A percentile compares a stretch with the other conserved stretches of the same genome.
Evolutionary conservation across 2,888 invertebrate species (phyloP).

Genomic region (Epirrita christyi): DNA sequence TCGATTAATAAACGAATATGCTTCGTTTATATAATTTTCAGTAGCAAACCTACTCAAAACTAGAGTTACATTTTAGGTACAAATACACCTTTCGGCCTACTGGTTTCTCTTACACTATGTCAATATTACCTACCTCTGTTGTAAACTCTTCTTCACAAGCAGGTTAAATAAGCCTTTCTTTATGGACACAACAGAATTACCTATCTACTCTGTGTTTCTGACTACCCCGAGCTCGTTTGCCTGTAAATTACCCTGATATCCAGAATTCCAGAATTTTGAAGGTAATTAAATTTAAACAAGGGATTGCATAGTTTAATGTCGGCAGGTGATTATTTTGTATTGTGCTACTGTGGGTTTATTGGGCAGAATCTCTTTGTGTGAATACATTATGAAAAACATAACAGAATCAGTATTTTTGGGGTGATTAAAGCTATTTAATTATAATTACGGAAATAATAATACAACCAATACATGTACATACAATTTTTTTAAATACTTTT

Average conservation of each 20-base stretch:
- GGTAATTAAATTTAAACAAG: slow-evolving; percentile 56
- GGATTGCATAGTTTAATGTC: slow-evolving; percentile 55
- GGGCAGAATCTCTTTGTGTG: slow-evolving; percentile 27
- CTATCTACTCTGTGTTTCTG: slow-evolving; percentile 48
- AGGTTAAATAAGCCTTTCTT: slow-evolving; percentile 60
- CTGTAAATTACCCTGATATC: slow-evolving; percentile 64
- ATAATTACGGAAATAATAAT: neutral
- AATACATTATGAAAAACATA: slow-evolving; percentile 32
- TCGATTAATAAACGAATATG: no score
- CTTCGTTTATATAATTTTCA: no score
- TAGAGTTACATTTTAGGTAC: no score
- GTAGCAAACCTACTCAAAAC: no score
- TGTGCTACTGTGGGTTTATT: slow-evolving; percentile 40
- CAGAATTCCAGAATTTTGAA: slow-evolving; percentile 56
- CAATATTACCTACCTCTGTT: neutral
- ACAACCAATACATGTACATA: no score
- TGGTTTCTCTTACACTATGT: no score
- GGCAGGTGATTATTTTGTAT: slow-evolving; percentile 53
- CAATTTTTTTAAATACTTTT: no score
- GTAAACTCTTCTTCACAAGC: neutral
- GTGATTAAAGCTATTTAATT: neutral
- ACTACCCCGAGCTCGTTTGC: slow-evolving; percentile 60
- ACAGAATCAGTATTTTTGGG: slow-evolving; percentile 23
- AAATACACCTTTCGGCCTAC: no score
- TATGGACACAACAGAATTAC: slow-evolving; percentile 55